Conservation (phyloP, 2,888 invertebrate species). For the Cerastis rubricosa region DNA sequence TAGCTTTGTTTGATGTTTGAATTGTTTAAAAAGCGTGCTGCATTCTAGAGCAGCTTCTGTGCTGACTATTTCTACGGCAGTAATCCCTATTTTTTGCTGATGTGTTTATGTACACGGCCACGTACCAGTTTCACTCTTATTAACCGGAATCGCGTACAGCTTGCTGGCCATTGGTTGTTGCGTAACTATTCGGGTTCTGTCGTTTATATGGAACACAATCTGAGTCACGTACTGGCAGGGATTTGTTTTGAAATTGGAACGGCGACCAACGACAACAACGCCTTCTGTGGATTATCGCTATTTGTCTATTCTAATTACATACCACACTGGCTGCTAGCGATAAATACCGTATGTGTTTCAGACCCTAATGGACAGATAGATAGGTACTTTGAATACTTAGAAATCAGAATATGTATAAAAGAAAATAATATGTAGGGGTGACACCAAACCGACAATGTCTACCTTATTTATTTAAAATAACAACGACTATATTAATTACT, state of each 20-base stretch:
- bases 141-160: conserved; percentile 76
- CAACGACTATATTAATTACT: background rate
- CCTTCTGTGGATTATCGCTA: conserved; percentile 87
- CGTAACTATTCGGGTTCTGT: conserved; percentile 81
- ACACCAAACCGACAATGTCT: conserved; percentile 6
- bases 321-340: conserved; percentile 50
- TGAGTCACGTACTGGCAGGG: conserved; percentile 89
- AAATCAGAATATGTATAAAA: background rate
- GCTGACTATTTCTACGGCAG: conserved; percentile 64
- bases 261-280: conserved; percentile 83
- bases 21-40: conserved; percentile 39
- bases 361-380: conserved; percentile 37
- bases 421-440: background rate
- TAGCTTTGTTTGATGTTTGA: conserved; percentile 52
- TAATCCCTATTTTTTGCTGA: conserved; percentile 64
- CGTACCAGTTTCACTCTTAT: conserved; percentile 84
- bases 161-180: conserved; percentile 71
- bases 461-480: conserved; percentile 9
- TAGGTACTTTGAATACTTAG: conserved; percentile 30
- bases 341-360: conserved; percentile 43
- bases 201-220: conserved; percentile 85
- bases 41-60: conserved; percentile 26
- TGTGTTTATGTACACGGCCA: conserved; percentile 69
- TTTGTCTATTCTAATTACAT: conserved; percentile 85
- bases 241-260: conserved; percentile 90